Percentiles rank a stretch among this genome's conserved stretches.
These are phyloP conservation scores for Megathymus violae DNA, from an alignment of 1,140 invertebrate species.

Conservation along the genomic window DNA sequence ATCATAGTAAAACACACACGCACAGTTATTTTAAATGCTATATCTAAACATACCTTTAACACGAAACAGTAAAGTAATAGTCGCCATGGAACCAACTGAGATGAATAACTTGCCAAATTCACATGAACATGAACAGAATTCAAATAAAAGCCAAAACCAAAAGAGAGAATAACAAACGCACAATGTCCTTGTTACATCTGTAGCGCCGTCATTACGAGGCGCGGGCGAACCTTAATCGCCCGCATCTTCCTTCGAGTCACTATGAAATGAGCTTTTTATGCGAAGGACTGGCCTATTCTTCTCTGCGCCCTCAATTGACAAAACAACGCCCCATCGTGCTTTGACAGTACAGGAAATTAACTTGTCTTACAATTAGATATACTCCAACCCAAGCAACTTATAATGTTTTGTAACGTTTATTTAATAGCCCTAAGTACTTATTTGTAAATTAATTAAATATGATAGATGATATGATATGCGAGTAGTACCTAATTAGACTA, in stretches of 20 bases:
- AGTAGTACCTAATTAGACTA: too few species aligned
- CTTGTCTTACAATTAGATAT: not conserved
- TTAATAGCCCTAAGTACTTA: too few species aligned
- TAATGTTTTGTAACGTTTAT: not conserved
- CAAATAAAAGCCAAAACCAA: not conserved
- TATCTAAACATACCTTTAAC: too few species aligned
- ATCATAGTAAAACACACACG: too few species aligned
- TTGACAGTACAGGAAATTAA: slow-evolving; percentile 8
- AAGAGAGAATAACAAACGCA: not conserved
- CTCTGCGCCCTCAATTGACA: slow-evolving; percentile 4
- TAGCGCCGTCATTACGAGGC: slow-evolving; percentile 7
- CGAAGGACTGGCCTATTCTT: slow-evolving; percentile 12
- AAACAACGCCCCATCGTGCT: slow-evolving; percentile 14
- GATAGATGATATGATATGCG: too few species aligned
- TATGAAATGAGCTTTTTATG: slow-evolving; percentile 22
- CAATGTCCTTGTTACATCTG: slow-evolving; percentile 2
- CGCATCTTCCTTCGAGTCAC: not conserved
- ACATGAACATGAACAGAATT: too few species aligned
- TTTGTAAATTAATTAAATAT: too few species aligned
- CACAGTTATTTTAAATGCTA: too few species aligned
- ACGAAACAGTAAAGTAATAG: too few species aligned
- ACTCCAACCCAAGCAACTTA: not conserved
- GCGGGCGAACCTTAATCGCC: not conserved
- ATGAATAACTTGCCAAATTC: too few species aligned
- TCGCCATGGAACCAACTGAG: too few species aligned